Percentiles rank a stretch among this genome's conserved stretches.
Conservation (phyloP, 2,888 invertebrate genomes). For the Oithona nana region DNA sequence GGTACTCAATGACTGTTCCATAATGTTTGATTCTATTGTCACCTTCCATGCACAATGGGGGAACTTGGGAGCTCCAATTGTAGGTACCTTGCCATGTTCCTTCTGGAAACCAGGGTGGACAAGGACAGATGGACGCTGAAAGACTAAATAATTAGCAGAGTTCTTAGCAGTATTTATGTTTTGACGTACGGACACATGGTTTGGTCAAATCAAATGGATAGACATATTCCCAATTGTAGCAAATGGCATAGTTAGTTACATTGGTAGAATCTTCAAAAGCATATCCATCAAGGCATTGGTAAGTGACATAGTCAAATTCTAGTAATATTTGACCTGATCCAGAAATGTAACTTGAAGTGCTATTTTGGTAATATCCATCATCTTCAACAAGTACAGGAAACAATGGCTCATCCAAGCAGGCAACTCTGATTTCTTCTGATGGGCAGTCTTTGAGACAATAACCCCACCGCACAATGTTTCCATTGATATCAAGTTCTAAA, state of each 20-base stretch:
- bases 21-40: background rate
- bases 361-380: background rate
- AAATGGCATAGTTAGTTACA: background rate
- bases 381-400: background rate
- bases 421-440: background rate
- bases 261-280: background rate
- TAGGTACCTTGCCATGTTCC: background rate
- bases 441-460: background rate
- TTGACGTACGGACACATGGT: background rate
- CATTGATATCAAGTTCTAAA: background rate
- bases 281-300: background rate
- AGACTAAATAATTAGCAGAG: background rate
- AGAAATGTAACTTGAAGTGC: background rate
- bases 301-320: background rate
- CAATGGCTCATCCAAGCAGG: background rate
- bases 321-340: background rate
- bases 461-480: background rate
- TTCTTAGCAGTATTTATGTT: background rate
- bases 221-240: background rate
- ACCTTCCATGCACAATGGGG: background rate
- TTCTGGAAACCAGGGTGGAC: constrained; percentile 1
- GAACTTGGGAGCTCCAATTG: background rate
- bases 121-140: background rate
- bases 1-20: background rate
- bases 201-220: background rate